These are phyloP conservation scores for Lasiurus cinereus DNA, from an alignment of 2,113 vertebrate species.

Conservation along the genomic window DNA sequence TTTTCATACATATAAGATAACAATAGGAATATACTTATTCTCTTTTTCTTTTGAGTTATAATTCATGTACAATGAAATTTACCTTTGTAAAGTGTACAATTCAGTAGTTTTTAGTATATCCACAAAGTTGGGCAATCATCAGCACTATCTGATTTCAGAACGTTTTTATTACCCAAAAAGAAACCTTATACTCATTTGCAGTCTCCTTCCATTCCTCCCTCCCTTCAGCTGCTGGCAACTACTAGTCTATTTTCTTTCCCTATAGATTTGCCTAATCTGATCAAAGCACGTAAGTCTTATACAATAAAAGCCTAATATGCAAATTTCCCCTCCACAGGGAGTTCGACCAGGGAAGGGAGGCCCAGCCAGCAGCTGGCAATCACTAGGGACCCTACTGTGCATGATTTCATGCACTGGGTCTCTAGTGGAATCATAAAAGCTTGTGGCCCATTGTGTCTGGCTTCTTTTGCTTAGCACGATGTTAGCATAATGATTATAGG, in stretches of 20 bases:
- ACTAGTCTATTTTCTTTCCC: background rate
- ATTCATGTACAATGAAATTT: background rate
- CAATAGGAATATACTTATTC: background rate
- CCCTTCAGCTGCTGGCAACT: background rate
- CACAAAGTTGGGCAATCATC: background rate
- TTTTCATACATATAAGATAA: background rate
- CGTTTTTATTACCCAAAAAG: conserved; percentile 31
- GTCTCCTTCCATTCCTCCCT: background rate
- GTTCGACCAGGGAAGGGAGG: background rate
- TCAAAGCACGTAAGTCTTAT: background rate
- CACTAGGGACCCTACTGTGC: too few relatives aligned
- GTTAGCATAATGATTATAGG: background rate
- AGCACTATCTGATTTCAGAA: background rate
- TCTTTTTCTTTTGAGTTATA: conserved; percentile 29
- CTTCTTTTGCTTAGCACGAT: conserved; percentile 21
- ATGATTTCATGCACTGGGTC: too few relatives aligned
- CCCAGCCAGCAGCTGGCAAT: too few relatives aligned
- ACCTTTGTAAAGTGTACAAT: background rate
- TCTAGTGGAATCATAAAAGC: background rate
- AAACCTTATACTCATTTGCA: background rate
- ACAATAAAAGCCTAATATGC: too few relatives aligned
- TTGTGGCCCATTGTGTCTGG: background rate
- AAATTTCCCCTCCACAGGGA: too few relatives aligned
- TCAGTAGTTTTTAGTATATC: background rate
- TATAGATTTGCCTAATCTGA: background rate